Conservation (phyloP, 2,888 invertebrate genomes). For the Spodoptera picta region DNA sequence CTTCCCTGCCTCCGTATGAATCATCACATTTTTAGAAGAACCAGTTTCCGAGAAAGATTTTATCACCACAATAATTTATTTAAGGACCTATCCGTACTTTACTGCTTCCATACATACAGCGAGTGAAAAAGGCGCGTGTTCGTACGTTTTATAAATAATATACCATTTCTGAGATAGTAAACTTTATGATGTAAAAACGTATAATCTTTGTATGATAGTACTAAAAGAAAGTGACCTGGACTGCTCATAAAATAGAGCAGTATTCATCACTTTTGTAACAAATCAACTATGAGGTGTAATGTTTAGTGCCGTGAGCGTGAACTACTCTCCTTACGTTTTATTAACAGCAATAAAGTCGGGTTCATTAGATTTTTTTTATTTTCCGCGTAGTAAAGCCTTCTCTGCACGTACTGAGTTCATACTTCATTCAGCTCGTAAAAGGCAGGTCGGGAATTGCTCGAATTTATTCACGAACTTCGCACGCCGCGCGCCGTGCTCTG, state of each 20-base stretch:
- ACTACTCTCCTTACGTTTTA: conserved; percentile 74
- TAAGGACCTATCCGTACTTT: conserved; percentile 26
- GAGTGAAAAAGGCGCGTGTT: conserved; percentile 11
- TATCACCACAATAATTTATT: conserved; percentile 30
- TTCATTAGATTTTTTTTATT: conserved; percentile 82
- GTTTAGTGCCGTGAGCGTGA: conserved; percentile 63
- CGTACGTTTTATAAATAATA: conserved; percentile 12
- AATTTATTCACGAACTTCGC: conserved; percentile 74
- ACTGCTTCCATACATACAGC: conserved; percentile 1
- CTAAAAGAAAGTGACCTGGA: conserved; percentile 54
- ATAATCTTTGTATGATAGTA: conserved; percentile 46
- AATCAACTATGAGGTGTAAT: conserved; percentile 65
- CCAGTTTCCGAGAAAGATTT: conserved; percentile 19
- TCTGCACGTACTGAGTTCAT: conserved; percentile 75
- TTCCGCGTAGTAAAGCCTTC: conserved; percentile 72
- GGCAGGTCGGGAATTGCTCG: conserved; percentile 70
- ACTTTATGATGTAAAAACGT: conserved; percentile 47
- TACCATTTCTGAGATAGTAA: conserved; percentile 30
- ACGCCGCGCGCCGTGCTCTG: conserved; percentile 46
- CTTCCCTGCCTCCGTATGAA: background rate
- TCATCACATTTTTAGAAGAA: conserved; percentile 18
- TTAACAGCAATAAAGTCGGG: conserved; percentile 73
- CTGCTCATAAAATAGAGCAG: conserved; percentile 50
- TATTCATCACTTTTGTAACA: conserved; percentile 54
- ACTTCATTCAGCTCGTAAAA: conserved; percentile 79